Evolutionary conservation across 1,140 invertebrate species (phyloP), one percentile per base, ranked within the genome.

Genomic region (Brachionus rubens): DNA sequence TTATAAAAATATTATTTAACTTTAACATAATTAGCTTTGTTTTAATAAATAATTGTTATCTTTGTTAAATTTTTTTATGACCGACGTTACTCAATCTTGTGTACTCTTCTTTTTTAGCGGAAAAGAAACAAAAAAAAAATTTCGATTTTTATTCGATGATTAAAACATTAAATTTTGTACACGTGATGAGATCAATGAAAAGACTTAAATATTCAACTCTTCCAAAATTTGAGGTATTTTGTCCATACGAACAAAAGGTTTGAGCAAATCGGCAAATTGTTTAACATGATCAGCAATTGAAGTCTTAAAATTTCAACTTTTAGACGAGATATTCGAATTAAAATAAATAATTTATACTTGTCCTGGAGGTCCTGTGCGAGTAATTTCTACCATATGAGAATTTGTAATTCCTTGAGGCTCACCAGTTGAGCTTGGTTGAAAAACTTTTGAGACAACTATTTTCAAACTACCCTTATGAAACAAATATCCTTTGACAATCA

Each of bases 191-290:
- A 36, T 40, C 16, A 19, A 41, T 14, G n/a, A 21, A 6, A 40
- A 16, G 3, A 16, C 24, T 52, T 46, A 72, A 12, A 72, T 50
- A 24, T 72, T 72, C 9, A 72, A 52, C 33, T 72, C 68, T 72
- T 72, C 68, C 2, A 12, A n/a, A 9, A 72, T 50, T 54, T 72
- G 46, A 24, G 30, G 30, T 19, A 72, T 50, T 54, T 30, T 72
- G n/a, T 72, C 68, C 68, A 72, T 72, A 33, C 50, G 16, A 50
- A 72, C 68, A 72, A 40, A 72, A 26, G 68, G 68, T 26, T 72
- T 72, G 46, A 72, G 28, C 9, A 54, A 50, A 54, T 72, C 68
- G 50, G 68, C 68, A 41, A 72, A 72, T 9, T 41, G 30, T 16
- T 72, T 72, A 3, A 72, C 68, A 72, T 28, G 24, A 5, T 72